Conservation (phyloP, 2,888 invertebrate species). For the Branchipolynoe longqiensis region DNA sequence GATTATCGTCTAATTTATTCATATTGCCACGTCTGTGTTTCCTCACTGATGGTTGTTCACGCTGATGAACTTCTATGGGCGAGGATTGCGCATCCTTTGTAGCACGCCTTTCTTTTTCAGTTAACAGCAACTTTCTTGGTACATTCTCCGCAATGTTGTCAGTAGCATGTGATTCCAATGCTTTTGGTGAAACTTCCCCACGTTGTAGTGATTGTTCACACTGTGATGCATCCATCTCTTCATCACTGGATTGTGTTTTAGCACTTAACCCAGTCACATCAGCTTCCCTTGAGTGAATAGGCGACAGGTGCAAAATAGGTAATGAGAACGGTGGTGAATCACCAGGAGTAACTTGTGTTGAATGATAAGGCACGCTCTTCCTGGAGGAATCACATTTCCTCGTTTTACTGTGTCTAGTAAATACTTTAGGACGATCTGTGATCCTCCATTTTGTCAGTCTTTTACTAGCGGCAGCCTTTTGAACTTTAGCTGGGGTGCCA, state of each 20-base stretch:
- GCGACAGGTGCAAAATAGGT: not conserved
- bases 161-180: too few relatives aligned
- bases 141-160: too few relatives aligned
- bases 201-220: not conserved
- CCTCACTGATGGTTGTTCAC: too few relatives aligned
- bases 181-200: not conserved
- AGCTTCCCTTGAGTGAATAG: not conserved
- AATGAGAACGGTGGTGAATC: not conserved
- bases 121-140: too few relatives aligned
- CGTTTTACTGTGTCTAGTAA: not conserved
- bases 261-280: not conserved
- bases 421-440: not conserved
- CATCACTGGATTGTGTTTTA: not conserved
- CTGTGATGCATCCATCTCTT: not conserved
- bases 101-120: too few relatives aligned
- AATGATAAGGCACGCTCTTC: not conserved
- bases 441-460: too few relatives aligned
- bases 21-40: too few relatives aligned
- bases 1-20: too few relatives aligned
- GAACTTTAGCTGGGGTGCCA: too few relatives aligned
- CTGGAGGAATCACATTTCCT: not conserved
- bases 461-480: too few relatives aligned
- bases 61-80: too few relatives aligned
- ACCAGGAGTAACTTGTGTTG: not conserved
- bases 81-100: too few relatives aligned